Percentiles rank a stretch among this genome's conserved stretches.
Conservation (phyloP, 2,113 vertebrate genomes). For the Circaetus cinerascens region DNA sequence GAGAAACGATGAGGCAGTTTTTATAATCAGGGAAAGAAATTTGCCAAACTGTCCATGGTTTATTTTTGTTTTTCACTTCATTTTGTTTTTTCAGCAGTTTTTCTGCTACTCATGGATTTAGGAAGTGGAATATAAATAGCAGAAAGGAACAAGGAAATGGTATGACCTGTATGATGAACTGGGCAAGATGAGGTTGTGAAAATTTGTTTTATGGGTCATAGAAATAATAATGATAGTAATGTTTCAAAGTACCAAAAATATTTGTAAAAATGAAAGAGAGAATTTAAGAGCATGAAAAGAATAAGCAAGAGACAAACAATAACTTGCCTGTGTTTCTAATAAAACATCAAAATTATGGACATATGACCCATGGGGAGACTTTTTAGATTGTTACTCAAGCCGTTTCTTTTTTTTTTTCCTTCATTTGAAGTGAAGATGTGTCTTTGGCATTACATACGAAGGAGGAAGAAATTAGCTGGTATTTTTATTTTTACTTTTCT, state of each 20-base stretch:
- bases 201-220: background rate
- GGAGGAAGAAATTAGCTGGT: background rate
- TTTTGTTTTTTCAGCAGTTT: background rate
- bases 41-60: conserved; percentile 43
- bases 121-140: background rate
- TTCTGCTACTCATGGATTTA: background rate
- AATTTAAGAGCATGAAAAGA: conserved; percentile 9
- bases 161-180: background rate
- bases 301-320: conserved; percentile 44
- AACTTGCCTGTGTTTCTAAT: conserved; percentile 62
- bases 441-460: background rate
- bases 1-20: background rate
- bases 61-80: background rate
- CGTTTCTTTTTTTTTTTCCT: background rate
- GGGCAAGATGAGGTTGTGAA: background rate
- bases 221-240: background rate
- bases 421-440: background rate
- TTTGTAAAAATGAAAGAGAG: conserved; percentile 19
- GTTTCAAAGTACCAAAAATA: conserved; percentile 72
- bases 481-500: background rate
- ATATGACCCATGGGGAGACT: background rate
- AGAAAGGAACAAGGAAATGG: background rate
- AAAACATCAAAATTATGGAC: conserved; percentile 19
- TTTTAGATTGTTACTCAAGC: background rate
- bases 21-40: conserved; percentile 48